These are phyloP conservation scores for Paracanthobrama guichenoti DNA, from an alignment of 2,113 vertebrate species.

Conservation along the genomic window DNA sequence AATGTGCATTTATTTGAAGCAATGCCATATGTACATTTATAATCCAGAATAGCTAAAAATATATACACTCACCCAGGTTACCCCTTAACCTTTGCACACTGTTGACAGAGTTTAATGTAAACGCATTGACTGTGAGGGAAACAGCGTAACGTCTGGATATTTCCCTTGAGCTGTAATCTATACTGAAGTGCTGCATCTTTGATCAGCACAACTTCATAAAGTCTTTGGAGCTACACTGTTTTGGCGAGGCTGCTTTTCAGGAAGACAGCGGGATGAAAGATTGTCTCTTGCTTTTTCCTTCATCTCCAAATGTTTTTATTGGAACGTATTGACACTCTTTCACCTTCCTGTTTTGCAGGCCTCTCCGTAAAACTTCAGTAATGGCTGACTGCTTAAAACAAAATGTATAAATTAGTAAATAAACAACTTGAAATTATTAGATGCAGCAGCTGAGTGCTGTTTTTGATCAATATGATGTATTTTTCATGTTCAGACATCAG, in stretches of 20 bases:
- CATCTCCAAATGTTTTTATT: conserved; percentile 53
- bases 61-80: background rate
- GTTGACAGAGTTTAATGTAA: conserved; percentile 31
- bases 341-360: conserved; percentile 46
- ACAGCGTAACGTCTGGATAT: conserved; percentile 71
- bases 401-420: conserved; percentile 34
- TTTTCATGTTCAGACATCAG: conserved; percentile 72
- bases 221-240: conserved; percentile 59
- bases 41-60: background rate
- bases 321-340: conserved; percentile 49
- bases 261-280: conserved; percentile 47
- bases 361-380: conserved; percentile 64
- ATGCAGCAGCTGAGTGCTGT: conserved; percentile 64
- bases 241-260: conserved; percentile 31
- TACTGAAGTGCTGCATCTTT: conserved; percentile 71
- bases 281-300: conserved; percentile 44
- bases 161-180: conserved; percentile 68
- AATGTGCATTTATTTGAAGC: background rate
- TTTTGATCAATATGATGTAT: conserved; percentile 71
- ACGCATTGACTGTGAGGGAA: conserved; percentile 41
- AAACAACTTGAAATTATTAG: conserved; percentile 52
- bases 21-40: background rate
- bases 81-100: background rate
- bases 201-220: conserved; percentile 73
- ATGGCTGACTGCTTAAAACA: conserved; percentile 49